phyloP scores from a whole-genome alignment of 2,113 vertebrate genomes.

The Malurus cyaneus region DNA sequence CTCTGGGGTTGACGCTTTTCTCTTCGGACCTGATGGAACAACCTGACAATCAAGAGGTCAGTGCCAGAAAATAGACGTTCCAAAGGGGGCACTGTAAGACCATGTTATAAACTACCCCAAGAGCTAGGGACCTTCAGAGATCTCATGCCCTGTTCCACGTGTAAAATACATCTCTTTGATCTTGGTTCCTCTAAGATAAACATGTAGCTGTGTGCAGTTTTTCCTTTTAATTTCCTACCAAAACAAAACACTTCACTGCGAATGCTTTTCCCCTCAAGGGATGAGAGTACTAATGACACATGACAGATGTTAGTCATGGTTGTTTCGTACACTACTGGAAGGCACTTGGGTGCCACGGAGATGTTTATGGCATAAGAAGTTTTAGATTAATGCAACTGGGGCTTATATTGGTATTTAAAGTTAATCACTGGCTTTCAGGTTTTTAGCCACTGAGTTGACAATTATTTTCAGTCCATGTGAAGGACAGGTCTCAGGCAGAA shows the following conservation, averaged over 20 bases:
- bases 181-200: neutral
- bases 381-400: slow-evolving; percentile 19
- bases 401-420: slow-evolving; percentile 2
- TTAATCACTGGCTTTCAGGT: slow-evolving; percentile 5
- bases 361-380: slow-evolving; percentile 16
- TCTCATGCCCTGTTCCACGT: neutral
- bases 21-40: neutral
- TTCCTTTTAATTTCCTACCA: slow-evolving; percentile 8
- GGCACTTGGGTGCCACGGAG: neutral
- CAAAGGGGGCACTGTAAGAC: neutral
- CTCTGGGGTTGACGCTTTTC: neutral
- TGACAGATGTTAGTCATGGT: slow-evolving; percentile 54
- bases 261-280: slow-evolving; percentile 32
- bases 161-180: neutral
- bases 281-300: slow-evolving; percentile 26
- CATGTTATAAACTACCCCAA: neutral
- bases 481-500: neutral
- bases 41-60: neutral
- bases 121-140: neutral
- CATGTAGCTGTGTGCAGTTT: neutral
- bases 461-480: slow-evolving; percentile 4
- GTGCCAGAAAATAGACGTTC: neutral
- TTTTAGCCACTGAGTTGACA: neutral
- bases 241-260: slow-evolving; percentile 49
- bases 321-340: neutral